Evolutionary conservation across 2,888 invertebrate species (phyloP).

Genomic region (Pasiphila rectangulata): DNA sequence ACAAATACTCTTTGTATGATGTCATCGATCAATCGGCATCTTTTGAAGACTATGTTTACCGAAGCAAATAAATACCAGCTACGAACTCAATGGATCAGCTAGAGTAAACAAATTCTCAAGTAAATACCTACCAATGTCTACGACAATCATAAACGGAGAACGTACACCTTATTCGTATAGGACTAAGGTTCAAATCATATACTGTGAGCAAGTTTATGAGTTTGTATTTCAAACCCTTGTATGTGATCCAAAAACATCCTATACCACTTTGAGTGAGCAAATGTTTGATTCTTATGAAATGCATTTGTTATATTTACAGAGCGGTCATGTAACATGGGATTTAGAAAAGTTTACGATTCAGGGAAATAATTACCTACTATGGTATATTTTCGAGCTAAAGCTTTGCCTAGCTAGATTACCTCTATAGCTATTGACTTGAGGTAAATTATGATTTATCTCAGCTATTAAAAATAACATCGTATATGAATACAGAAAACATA

Average conservation of each 20-base stretch:
- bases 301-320: constrained; percentile 17
- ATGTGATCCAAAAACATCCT: constrained; percentile 66
- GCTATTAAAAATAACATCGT: constrained; percentile 1
- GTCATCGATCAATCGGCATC: constrained; percentile 45
- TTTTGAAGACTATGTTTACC: constrained; percentile 48
- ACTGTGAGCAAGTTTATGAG: constrained; percentile 9
- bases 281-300: constrained; percentile 39
- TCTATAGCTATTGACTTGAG: too few species aligned
- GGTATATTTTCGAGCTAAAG: too few species aligned
- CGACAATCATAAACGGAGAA: neutral
- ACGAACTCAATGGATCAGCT: constrained; percentile 55
- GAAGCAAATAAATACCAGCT: constrained; percentile 55
- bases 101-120: constrained; percentile 50
- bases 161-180: constrained; percentile 6
- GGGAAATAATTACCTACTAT: neutral
- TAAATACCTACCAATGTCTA: constrained; percentile 24
- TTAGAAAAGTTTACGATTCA: constrained; percentile 2
- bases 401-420: too few species aligned
- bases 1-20: constrained; percentile 31
- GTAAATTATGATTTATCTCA: too few species aligned
- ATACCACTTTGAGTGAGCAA: constrained; percentile 58
- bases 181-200: constrained; percentile 27
- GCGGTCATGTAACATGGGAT: constrained; percentile 10
- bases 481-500: too few species aligned
- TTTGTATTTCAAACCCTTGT: constrained; percentile 54